These are phyloP conservation scores for Alcis repandata DNA, from an alignment of 2,888 invertebrate genomes.

Conservation along the genomic window DNA sequence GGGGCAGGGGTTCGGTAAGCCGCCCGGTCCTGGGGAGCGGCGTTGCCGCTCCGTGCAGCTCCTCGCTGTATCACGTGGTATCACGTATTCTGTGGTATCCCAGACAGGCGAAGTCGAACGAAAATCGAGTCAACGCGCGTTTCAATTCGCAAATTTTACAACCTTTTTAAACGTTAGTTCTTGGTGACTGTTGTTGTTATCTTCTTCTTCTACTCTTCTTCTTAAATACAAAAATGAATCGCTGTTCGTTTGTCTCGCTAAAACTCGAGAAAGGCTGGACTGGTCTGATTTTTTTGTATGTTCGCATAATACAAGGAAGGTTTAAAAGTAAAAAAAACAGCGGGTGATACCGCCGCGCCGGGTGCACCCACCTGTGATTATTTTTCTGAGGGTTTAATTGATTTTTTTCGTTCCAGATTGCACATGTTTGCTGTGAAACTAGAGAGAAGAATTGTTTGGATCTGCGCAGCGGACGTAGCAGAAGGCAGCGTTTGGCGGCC, in stretches of 20 bases:
- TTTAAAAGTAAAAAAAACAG: too few relatives aligned
- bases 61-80: constrained; percentile 17
- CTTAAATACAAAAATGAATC: too few relatives aligned
- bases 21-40: constrained; percentile 24
- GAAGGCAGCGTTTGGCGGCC: neutral
- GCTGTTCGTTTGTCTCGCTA: too few relatives aligned
- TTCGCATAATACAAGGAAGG: too few relatives aligned
- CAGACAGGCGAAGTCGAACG: neutral
- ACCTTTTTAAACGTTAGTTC: constrained; percentile 3
- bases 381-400: neutral
- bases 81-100: too few relatives aligned
- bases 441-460: neutral
- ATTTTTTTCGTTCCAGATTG: neutral
- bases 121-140: constrained; percentile 4
- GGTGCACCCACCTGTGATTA: too few relatives aligned
- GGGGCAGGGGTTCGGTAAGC: neutral
- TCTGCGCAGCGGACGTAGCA: neutral
- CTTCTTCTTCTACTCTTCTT: too few relatives aligned
- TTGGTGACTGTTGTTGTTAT: neutral
- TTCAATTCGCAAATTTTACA: constrained; percentile 1
- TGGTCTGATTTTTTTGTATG: too few relatives aligned
- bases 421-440: neutral
- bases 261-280: too few relatives aligned
- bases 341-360: too few relatives aligned
- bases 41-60: constrained; percentile 40